Evolutionary conservation across 2,113 vertebrate genomes (phyloP).

Genomic region (Notarius quadriscutis): DNA sequence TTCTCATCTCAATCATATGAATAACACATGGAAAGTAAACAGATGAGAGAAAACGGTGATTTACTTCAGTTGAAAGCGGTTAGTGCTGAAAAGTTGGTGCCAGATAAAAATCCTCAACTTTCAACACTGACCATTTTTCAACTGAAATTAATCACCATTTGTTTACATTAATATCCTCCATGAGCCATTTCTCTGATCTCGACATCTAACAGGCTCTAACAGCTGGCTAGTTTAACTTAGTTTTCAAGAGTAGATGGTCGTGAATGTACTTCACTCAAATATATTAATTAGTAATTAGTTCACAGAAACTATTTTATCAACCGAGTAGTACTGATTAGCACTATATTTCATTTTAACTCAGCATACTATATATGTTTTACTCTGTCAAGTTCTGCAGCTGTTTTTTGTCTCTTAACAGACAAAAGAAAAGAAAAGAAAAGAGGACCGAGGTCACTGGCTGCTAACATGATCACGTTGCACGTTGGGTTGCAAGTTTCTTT

Average conservation of each 20-base stretch:
- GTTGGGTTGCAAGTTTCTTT: background rate
- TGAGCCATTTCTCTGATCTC: slow-evolving; percentile 1
- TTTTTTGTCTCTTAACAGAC: background rate
- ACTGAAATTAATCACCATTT: background rate
- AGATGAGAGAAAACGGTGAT: background rate
- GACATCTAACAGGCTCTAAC: background rate
- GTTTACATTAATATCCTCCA: background rate
- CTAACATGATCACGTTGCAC: background rate
- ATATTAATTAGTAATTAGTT: background rate
- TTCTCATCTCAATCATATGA: background rate
- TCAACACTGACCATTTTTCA: slow-evolving; percentile 15
- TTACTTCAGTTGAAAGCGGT: background rate
- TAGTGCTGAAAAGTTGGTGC: background rate
- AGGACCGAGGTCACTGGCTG: background rate
- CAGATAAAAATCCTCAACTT: background rate
- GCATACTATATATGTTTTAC: no score
- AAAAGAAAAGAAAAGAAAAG: background rate
- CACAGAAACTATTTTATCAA: background rate
- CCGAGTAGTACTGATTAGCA: background rate
- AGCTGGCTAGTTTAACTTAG: background rate
- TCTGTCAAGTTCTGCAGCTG: background rate
- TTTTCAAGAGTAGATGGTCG: background rate
- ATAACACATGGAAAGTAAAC: slow-evolving; percentile 18
- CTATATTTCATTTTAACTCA: background rate
- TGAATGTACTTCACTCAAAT: background rate